These are phyloP conservation scores for Parelbella ahira DNA, from an alignment of 2,888 invertebrate species.

Conservation along the genomic window DNA sequence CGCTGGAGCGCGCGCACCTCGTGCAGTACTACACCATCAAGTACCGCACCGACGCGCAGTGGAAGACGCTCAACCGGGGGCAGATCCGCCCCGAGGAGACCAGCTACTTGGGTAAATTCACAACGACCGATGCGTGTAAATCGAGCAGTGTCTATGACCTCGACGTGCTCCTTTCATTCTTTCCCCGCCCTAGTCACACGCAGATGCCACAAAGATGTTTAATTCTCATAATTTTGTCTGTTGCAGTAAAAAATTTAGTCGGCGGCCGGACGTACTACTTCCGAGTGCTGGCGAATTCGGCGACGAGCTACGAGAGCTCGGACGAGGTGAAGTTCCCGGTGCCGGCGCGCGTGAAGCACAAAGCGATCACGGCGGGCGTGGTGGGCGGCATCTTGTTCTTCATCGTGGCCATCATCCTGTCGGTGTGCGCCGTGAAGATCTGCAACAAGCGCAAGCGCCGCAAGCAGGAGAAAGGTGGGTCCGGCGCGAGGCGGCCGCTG, in stretches of 20 bases:
- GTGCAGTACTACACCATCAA: conserved; percentile 95
- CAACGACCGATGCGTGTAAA: no score
- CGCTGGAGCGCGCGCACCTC: conserved; percentile 88
- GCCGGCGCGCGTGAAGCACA: conserved; percentile 94
- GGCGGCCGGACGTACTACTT: conserved; percentile 96
- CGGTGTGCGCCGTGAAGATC: conserved; percentile 98
- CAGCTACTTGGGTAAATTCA: conserved; percentile 86
- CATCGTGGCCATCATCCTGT: conserved; percentile 97
- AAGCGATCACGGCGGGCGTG: conserved; percentile 97
- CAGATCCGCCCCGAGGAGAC: conserved; percentile 94
- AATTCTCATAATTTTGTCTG: no score
- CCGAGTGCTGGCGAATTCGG: conserved; percentile 93
- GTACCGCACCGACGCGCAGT: conserved; percentile 93
- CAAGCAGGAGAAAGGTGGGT: conserved; percentile 98
- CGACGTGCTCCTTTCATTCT: no score
- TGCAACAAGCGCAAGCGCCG: conserved; percentile 98
- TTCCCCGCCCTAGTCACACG: no score
- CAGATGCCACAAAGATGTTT: no score
- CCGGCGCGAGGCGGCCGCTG: conserved; percentile 48
- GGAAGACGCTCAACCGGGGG: conserved; percentile 93
- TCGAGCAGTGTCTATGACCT: no score
- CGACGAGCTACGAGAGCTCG: conserved; percentile 92
- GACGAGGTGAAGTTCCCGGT: conserved; percentile 94
- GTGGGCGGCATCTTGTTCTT: conserved; percentile 98
- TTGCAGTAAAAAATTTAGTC: conserved; percentile 92